These are phyloP conservation scores for Odontamblyopus rebecca DNA, from an alignment of 2,797 vertebrate genomes.

Conservation along the genomic window DNA sequence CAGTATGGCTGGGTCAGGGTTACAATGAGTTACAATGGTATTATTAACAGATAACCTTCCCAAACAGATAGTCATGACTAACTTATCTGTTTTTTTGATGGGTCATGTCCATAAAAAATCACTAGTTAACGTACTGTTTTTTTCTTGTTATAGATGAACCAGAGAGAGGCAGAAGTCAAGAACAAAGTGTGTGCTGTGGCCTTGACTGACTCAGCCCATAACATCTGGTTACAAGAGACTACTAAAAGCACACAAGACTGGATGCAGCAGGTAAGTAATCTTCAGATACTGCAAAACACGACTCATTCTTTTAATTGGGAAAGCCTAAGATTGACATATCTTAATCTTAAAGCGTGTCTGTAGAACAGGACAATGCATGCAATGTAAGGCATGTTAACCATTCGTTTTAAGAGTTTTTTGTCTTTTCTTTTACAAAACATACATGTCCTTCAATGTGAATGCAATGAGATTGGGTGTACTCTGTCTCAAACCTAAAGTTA, in stretches of 20 bases:
- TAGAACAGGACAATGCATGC: background rate
- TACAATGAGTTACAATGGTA: conserved; percentile 22
- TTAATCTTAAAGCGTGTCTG: background rate
- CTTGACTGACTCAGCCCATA: conserved; percentile 96
- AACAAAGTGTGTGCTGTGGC: conserved; percentile 91
- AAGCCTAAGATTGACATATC: background rate
- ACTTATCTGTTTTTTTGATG: background rate
- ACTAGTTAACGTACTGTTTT: conserved; percentile 34
- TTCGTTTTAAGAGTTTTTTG: no score
- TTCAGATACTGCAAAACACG: background rate
- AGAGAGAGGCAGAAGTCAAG: conserved; percentile 91
- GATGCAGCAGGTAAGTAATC: conserved; percentile 91
- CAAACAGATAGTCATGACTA: background rate
- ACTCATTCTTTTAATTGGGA: background rate
- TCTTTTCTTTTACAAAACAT: background rate
- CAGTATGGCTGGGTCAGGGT: conserved; percentile 40
- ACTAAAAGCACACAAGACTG: conserved; percentile 92
- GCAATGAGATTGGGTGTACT: background rate
- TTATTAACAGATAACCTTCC: background rate
- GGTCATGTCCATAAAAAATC: conserved; percentile 9
- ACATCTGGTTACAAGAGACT: conserved; percentile 95
- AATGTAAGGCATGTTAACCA: background rate
- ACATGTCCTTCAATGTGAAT: background rate
- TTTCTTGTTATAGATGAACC: conserved; percentile 87
- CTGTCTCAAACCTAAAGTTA: background rate